These are phyloP conservation scores for Tragopan temminckii DNA, from an alignment of 2,797 vertebrate species.

Conservation along the genomic window DNA sequence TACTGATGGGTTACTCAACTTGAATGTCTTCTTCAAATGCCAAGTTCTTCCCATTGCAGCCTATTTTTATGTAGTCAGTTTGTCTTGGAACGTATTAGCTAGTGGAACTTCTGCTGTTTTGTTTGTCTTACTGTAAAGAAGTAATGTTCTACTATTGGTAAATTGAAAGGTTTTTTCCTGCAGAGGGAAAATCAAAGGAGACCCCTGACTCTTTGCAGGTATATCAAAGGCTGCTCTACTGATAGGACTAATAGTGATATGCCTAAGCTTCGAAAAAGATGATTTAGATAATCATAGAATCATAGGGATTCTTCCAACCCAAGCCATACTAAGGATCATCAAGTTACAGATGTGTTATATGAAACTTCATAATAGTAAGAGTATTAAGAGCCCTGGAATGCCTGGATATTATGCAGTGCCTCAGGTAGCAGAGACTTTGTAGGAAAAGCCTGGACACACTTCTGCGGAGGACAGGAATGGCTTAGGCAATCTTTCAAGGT, in stretches of 20 bases:
- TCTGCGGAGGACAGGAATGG: not conserved
- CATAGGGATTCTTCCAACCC: too few species aligned
- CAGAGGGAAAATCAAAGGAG: not conserved
- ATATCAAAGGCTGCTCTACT: not conserved
- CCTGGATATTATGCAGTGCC: not conserved
- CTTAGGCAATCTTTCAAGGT: not conserved
- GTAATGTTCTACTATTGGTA: not conserved
- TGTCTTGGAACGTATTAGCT: not conserved
- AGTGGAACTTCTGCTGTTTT: not conserved
- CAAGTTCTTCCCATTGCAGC: not conserved
- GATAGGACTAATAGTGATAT: not conserved
- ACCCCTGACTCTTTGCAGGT: not conserved
- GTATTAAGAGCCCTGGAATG: not conserved
- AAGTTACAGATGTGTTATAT: not conserved
- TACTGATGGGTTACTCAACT: not conserved
- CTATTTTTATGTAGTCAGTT: not conserved
- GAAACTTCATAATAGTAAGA: rapidly evolving
- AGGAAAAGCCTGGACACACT: not conserved
- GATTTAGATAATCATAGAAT: not conserved
- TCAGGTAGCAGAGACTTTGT: not conserved
- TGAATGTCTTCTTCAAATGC: not conserved
- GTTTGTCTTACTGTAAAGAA: not conserved
- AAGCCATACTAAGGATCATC: too few species aligned
- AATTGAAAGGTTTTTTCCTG: not conserved
- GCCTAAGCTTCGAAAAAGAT: not conserved